Evolutionary conservation across 2,888 invertebrate genomes (phyloP).

Genomic region (Ecdyonurus torrentis): DNA sequence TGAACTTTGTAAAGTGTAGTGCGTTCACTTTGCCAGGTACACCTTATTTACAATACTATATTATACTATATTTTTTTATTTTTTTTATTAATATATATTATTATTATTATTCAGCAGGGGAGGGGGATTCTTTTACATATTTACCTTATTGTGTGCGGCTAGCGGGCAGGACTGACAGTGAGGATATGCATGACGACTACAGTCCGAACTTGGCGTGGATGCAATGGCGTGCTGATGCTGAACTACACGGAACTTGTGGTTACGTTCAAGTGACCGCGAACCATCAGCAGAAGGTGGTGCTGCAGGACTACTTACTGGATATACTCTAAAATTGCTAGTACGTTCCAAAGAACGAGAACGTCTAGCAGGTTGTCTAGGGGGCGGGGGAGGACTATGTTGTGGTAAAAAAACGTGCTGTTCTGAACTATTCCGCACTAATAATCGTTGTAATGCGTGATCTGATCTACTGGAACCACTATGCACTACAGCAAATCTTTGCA

Average conservation of each 20-base stretch:
- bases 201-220: not conserved
- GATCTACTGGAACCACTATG: conserved; percentile 3
- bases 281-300: conserved; percentile 3
- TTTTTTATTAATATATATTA: too few relatives aligned
- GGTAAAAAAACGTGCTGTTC: conserved; percentile 9
- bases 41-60: too few relatives aligned
- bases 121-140: too few relatives aligned
- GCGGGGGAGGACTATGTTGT: not conserved
- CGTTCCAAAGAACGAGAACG: conserved; percentile 14
- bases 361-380: conserved; percentile 7
- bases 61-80: too few relatives aligned
- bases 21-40: too few relatives aligned
- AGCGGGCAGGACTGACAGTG: conserved; percentile 10
- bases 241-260: conserved; percentile 16
- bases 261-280: conserved; percentile 17
- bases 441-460: conserved; percentile 7
- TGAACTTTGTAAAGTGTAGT: too few relatives aligned
- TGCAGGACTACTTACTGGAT: not conserved
- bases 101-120: too few relatives aligned
- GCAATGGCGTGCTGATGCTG: too few relatives aligned
- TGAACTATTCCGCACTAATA: conserved; percentile 8
- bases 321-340: conserved; percentile 12
- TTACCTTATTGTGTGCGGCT: conserved; percentile 5
- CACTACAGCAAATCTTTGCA: conserved; percentile 15
- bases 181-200: conserved; percentile 8